phyloP scores from a whole-genome alignment of 2,797 vertebrate genomes.

The Myotis vivesi region DNA sequence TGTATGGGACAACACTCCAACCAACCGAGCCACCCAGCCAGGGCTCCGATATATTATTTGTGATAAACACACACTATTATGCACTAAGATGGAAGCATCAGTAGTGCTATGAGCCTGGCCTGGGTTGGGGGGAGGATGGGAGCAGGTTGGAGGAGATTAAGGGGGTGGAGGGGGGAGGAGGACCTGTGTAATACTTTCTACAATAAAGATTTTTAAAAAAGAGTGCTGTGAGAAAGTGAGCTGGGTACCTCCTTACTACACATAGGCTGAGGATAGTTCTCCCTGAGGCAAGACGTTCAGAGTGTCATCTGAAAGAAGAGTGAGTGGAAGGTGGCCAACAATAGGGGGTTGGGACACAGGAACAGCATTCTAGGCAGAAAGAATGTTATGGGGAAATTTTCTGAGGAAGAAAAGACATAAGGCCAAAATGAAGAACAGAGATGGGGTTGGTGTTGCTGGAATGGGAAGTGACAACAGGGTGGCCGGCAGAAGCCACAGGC shows the following conservation, averaged over 20 bases:
- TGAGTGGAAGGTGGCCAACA: neutral
- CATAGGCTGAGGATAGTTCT: neutral
- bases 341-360: neutral
- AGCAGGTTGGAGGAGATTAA: too few relatives aligned
- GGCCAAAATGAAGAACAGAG: neutral
- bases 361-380: neutral
- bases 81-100: neutral
- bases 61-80: neutral
- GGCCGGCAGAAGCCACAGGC: neutral
- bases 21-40: neutral
- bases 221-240: neutral
- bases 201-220: too few relatives aligned
- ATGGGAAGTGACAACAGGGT: neutral
- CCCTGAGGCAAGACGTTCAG: neutral
- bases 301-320: neutral
- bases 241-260: too few relatives aligned
- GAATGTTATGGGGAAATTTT: neutral
- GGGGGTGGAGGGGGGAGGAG: too few relatives aligned
- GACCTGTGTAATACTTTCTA: too few relatives aligned
- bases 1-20: neutral
- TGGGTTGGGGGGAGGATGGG: too few relatives aligned
- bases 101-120: neutral
- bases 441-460: neutral
- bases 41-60: neutral
- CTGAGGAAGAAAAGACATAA: neutral